Evolutionary conservation across 2,888 invertebrate species (phyloP), one percentile per base, ranked within the genome.

Genomic region (Scaeva pyrastri): DNA sequence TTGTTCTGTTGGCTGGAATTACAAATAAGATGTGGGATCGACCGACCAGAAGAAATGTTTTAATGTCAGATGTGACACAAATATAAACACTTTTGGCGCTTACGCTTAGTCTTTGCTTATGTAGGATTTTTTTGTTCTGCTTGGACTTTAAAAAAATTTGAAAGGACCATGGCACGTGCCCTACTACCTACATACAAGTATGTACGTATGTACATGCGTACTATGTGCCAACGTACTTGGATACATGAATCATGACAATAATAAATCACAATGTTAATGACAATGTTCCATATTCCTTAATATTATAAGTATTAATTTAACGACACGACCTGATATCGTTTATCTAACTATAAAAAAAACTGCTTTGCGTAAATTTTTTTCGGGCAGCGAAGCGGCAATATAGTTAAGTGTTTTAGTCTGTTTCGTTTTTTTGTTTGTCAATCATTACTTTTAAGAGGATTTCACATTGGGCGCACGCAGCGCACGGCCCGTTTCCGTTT

Each of bases 61-160:
- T 81, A 70, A 81, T 81, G 81, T 81, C 85, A 81, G 77, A 86
- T 86, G 81, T 85, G 80, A 85, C 85, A 80, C 66, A 85, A 75
- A 85, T 85, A 23, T 76, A 68, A 85, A 85, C 85, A 85, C 80
- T 76, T 76, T 85, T 76, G 80, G 80, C 80, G 80, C 60, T 77
- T 58, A 78, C 31, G 1, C 8, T 31, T 31, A 8, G 50, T 26
- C 50, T 31, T 31, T 10, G 50, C 50, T 26, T 26, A 23, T 19
- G 6, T 23, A 10, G 0, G 23, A 39, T n/a, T 62, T 41, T 62
- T 21, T 16, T 23, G 23, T 62, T 21, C 7, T 56, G 58, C 36
- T 74, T 36, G 50, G 41, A 62, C 16, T 11, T 23, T 39, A 26
- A 11, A 2, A 11, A 2, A 60, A 21, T 43, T 43, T 45, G 11